phyloP scores from a whole-genome alignment of 2,888 invertebrate genomes.

The Podabrus alpinus region DNA sequence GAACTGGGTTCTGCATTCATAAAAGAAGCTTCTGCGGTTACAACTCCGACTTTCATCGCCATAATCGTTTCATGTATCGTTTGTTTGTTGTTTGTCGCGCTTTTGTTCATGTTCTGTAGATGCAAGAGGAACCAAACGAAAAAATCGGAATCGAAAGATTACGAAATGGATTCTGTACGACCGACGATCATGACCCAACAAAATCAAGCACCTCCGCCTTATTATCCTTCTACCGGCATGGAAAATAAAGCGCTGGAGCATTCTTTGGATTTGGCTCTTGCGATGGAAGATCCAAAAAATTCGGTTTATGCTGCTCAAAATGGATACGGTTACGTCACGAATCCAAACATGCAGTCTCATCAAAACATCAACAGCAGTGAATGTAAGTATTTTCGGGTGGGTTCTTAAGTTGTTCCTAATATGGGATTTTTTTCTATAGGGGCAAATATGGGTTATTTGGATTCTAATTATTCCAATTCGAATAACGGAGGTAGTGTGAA shows the following conservation, averaged over 20 bases:
- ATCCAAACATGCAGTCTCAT: slow-evolving; percentile 67
- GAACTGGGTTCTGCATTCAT: slow-evolving; percentile 82
- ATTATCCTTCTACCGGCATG: slow-evolving; percentile 84
- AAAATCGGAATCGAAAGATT: slow-evolving; percentile 84
- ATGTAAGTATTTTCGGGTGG: slow-evolving; percentile 65
- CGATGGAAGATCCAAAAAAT: slow-evolving; percentile 85
- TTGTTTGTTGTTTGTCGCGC: slow-evolving; percentile 75
- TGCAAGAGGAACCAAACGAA: slow-evolving; percentile 82
- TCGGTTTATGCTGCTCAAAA: slow-evolving; percentile 82
- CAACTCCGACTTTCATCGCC: slow-evolving; percentile 78
- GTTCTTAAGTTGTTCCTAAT: background rate
- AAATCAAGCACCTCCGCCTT: slow-evolving; percentile 86
- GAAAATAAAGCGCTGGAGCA: slow-evolving; percentile 92
- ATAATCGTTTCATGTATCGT: slow-evolving; percentile 80
- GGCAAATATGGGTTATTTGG: slow-evolving; percentile 88
- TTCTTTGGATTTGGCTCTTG: slow-evolving; percentile 81
- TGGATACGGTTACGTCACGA: slow-evolving; percentile 80
- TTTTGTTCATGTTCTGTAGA: slow-evolving; percentile 82
- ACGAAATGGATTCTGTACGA: slow-evolving; percentile 87
- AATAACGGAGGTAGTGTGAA: slow-evolving; percentile 95
- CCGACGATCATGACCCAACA: slow-evolving; percentile 86
- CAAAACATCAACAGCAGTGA: slow-evolving; percentile 78
- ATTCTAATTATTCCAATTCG: slow-evolving; percentile 90
- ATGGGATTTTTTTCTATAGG: slow-evolving; percentile 60
- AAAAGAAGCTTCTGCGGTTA: slow-evolving; percentile 75